Conservation (phyloP, 2,113 vertebrate genomes). For the Macrotis lagotis region DNA sequence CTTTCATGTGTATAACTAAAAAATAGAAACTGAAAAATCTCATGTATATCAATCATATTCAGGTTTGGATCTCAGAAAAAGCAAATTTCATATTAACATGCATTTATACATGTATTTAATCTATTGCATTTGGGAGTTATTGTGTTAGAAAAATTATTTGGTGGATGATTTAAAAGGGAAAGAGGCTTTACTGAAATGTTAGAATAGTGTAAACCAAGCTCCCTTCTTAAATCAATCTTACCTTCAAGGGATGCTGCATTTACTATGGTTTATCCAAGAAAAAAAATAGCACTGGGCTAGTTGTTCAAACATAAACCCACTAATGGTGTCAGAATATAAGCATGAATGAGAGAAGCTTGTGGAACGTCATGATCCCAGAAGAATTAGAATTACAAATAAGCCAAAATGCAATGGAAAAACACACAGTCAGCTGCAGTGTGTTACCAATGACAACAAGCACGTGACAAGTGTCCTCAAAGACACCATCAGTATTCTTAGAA, state of each 20-base stretch:
- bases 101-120: background rate
- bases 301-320: background rate
- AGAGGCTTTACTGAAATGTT: background rate
- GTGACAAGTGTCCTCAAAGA: background rate
- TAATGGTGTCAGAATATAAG: conserved; percentile 29
- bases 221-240: background rate
- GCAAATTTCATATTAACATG: background rate
- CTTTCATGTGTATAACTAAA: background rate
- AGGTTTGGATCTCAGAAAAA: conserved; percentile 20
- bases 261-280: background rate
- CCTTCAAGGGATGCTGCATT: background rate
- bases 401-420: background rate
- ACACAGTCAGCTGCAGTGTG: background rate
- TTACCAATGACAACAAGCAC: background rate
- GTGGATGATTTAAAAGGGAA: background rate
- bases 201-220: conserved; percentile 7
- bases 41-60: conserved; percentile 43
- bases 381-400: background rate
- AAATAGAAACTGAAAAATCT: background rate
- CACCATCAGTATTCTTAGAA: background rate
- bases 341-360: conserved; percentile 4
- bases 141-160: conserved; percentile 18
- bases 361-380: background rate
- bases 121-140: background rate
- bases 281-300: conserved; percentile 18